These are phyloP conservation scores for Drosophila quadrilineata DNA, from an alignment of 1,140 invertebrate species.

Conservation along the genomic window DNA sequence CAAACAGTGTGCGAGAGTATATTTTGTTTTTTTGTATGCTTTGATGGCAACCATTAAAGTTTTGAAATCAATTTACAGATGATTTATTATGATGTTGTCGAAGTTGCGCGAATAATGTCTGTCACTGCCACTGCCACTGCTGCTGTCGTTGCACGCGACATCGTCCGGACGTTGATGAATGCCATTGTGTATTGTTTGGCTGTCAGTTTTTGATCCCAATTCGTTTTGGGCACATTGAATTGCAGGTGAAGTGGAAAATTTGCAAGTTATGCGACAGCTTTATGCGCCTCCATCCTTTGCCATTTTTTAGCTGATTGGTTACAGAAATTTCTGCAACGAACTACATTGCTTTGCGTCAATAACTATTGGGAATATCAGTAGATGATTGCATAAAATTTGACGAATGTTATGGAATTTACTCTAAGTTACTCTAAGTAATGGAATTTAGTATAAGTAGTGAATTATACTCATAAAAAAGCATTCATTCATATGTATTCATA, in stretches of 20 bases:
- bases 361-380: no score
- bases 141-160: slow-evolving; percentile 60
- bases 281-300: slow-evolving; percentile 12
- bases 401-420: no score
- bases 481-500: no score
- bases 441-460: no score
- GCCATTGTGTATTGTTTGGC: slow-evolving; percentile 73
- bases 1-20: background rate
- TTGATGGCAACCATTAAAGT: slow-evolving; percentile 59
- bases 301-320: slow-evolving; percentile 25
- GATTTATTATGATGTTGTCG: slow-evolving; percentile 73
- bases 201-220: slow-evolving; percentile 69
- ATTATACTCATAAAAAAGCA: no score
- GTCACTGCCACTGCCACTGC: background rate
- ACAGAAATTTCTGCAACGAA: slow-evolving; percentile 45
- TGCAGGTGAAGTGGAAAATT: slow-evolving; percentile 75
- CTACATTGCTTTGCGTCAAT: slow-evolving; percentile 3
- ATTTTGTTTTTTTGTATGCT: slow-evolving; percentile 49
- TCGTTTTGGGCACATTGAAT: slow-evolving; percentile 45
- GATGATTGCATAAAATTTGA: no score
- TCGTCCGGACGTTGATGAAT: slow-evolving; percentile 70
- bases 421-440: no score
- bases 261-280: slow-evolving; percentile 72
- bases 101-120: background rate
- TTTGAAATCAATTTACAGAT: slow-evolving; percentile 79